These are phyloP conservation scores for Atrina japonica DNA, from an alignment of 2,888 invertebrate genomes.

Conservation along the genomic window DNA sequence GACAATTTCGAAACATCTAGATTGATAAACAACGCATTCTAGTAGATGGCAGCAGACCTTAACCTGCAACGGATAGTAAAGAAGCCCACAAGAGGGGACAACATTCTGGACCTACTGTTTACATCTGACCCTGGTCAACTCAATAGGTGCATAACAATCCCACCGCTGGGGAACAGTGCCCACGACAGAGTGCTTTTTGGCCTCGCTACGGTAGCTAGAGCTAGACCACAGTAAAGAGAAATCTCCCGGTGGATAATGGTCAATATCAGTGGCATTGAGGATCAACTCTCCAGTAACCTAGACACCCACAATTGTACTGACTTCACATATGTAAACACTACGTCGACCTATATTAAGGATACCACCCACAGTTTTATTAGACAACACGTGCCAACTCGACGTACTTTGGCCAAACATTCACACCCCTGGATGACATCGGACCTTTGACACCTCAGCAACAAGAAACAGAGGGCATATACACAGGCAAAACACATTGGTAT, in stretches of 20 bases:
- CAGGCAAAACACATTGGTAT: too few relatives aligned
- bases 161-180: constrained; percentile 14
- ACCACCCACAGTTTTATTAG: too few relatives aligned
- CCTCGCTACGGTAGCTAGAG: not conserved
- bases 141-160: constrained; percentile 5
- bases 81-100: constrained; percentile 13
- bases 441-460: too few relatives aligned
- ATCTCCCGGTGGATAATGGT: constrained; percentile 18
- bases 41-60: constrained; percentile 3
- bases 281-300: too few relatives aligned
- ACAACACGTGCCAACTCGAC: too few relatives aligned
- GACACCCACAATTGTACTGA: not conserved
- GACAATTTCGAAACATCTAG: too few relatives aligned
- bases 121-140: constrained; percentile 5
- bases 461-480: too few relatives aligned
- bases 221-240: not conserved
- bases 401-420: too few relatives aligned
- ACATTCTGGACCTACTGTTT: constrained; percentile 15
- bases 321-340: not conserved
- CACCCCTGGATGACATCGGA: too few relatives aligned
- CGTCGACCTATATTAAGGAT: constrained; percentile 15
- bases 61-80: constrained; percentile 18
- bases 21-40: constrained; percentile 17
- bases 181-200: constrained; percentile 20
- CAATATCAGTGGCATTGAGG: not conserved